These are phyloP conservation scores for Acropora tenuis DNA, from an alignment of 64 coral and sea anemone species.

Conservation along the genomic window DNA sequence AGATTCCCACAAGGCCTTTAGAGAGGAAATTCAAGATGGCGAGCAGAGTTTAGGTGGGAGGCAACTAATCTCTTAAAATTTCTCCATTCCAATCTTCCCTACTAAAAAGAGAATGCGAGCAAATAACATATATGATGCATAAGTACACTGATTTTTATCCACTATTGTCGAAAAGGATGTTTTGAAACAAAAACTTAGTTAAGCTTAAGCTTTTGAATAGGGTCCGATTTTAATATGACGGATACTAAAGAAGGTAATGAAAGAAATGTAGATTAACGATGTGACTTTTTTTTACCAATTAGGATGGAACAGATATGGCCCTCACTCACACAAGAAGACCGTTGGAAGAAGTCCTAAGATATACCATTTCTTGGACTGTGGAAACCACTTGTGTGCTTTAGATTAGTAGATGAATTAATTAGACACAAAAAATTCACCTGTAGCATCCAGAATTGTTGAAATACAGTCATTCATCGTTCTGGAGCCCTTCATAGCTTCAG, in stretches of 20 bases:
- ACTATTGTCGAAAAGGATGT: no score
- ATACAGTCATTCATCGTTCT: conserved; percentile 2
- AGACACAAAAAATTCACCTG: not conserved
- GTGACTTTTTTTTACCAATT: no score
- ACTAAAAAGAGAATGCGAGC: not conserved
- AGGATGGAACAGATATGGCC: conserved; percentile 9
- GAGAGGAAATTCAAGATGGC: conserved; percentile 11
- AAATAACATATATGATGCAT: not conserved
- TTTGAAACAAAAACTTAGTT: no score
- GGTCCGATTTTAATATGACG: no score
- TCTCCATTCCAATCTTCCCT: not conserved
- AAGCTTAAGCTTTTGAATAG: no score
- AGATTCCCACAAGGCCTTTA: not conserved
- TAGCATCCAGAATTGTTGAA: conserved; percentile 23
- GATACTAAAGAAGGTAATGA: no score
- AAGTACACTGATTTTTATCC: no score
- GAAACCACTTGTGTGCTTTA: no score
- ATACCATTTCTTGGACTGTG: no score
- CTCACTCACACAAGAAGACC: conserved; percentile 26
- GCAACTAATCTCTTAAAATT: not conserved
- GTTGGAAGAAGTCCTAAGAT: conserved; percentile 27
- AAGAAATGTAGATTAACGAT: no score
- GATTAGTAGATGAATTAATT: no score
- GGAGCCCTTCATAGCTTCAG: not conserved
- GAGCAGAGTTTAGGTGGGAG: not conserved